Conservation (phyloP, 2,888 invertebrate species). For the Allygus modestus region DNA sequence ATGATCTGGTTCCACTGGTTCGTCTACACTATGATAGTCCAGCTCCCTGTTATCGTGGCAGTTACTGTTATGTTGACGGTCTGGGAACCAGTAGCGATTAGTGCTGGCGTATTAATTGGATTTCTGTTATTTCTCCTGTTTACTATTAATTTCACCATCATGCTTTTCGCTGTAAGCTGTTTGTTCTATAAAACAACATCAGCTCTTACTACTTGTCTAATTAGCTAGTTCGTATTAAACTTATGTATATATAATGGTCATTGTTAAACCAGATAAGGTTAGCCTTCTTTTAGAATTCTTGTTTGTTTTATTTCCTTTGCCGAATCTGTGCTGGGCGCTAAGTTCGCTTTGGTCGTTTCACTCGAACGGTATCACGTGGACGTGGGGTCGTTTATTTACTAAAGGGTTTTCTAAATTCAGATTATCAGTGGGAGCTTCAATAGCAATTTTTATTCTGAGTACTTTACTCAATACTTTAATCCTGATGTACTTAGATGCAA, state of each 20-base stretch:
- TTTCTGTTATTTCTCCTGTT: background rate
- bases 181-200: constrained; percentile 1
- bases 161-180: constrained; percentile 19
- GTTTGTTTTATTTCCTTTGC: background rate
- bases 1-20: constrained; percentile 78
- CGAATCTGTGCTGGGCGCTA: constrained; percentile 1
- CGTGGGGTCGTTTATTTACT: background rate
- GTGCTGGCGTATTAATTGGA: background rate
- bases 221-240: background rate
- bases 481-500: background rate
- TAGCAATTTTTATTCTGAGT: background rate
- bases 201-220: background rate
- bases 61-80: background rate
- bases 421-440: background rate
- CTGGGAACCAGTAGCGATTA: background rate
- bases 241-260: background rate
- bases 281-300: background rate
- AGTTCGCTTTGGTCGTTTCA: background rate
- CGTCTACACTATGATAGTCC: constrained; percentile 67
- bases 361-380: background rate
- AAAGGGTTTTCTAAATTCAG: background rate
- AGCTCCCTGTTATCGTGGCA: background rate
- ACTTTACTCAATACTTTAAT: background rate
- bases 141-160: background rate
- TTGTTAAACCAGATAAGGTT: background rate